phyloP scores from a whole-genome alignment of 2,797 vertebrate genomes.

The Trachops cirrhosus region DNA sequence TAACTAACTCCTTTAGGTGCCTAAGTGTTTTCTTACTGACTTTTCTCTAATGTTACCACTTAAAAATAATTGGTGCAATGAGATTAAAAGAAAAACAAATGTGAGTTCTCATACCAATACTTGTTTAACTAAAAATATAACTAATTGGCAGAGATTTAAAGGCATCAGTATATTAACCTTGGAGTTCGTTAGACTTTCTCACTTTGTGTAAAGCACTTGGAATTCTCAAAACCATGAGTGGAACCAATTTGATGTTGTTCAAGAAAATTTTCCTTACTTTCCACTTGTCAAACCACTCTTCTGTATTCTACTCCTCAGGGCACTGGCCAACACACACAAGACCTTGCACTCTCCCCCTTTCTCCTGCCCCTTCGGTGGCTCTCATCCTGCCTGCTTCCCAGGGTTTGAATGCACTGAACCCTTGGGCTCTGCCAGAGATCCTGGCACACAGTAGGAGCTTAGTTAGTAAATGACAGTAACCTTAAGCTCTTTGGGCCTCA shows the following conservation, averaged over 20 bases:
- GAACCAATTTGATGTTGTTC: background rate
- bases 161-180: background rate
- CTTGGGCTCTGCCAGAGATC: background rate
- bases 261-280: background rate
- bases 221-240: background rate
- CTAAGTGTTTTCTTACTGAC: conserved; percentile 19
- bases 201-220: background rate
- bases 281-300: background rate
- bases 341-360: background rate
- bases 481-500: background rate
- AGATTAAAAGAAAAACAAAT: background rate
- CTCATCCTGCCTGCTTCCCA: background rate
- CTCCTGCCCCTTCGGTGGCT: background rate
- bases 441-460: background rate
- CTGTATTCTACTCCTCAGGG: background rate
- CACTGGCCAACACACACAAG: background rate
- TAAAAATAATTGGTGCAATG: conserved; percentile 29
- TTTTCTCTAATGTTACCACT: conserved; percentile 47
- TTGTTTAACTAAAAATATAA: conserved; percentile 11
- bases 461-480: background rate
- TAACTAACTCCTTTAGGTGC: background rate
- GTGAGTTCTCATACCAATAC: background rate
- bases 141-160: background rate
- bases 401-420: background rate
- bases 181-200: background rate